Conservation (phyloP, 2,797 vertebrate genomes). For the Chiroxiphia lanceolata region DNA sequence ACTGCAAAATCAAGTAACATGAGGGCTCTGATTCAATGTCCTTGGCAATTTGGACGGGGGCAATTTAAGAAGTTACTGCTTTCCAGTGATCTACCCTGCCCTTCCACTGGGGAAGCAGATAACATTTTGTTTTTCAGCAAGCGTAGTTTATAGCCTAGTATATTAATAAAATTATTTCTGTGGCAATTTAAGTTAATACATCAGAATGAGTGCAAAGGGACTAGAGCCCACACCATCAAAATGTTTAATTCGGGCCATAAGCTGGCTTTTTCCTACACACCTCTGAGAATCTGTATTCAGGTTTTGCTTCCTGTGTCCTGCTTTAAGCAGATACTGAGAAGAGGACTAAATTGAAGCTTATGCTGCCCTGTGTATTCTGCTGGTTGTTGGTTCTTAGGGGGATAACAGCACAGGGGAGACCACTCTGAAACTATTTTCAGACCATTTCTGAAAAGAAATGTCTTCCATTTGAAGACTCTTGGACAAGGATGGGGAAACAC, state of each 20-base stretch:
- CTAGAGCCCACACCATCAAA: not conserved
- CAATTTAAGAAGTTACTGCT: not conserved
- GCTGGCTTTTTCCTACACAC: not conserved
- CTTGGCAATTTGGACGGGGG: not conserved
- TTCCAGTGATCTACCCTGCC: not conserved
- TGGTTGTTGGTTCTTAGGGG: not conserved
- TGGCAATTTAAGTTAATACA: not conserved
- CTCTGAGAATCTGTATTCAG: not conserved
- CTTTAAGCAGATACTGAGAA: not conserved
- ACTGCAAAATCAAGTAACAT: not conserved
- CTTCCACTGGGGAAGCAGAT: not conserved
- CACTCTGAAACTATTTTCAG: not conserved
- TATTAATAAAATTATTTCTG: conserved; percentile 1
- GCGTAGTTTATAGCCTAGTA: not conserved
- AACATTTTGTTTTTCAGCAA: not conserved
- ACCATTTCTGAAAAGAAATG: not conserved
- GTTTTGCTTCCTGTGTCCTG: not conserved
- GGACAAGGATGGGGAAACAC: not conserved
- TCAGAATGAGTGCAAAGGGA: not conserved
- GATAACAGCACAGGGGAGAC: not conserved
- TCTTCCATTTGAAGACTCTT: not conserved
- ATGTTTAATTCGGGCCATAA: not conserved
- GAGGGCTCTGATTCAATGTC: not conserved
- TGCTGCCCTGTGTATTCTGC: not conserved
- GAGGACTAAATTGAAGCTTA: not conserved